Percentiles rank a stretch among this genome's conserved stretches.
phyloP scores from a whole-genome alignment of 1,140 invertebrate species.

The Diploscapter pachys region DNA sequence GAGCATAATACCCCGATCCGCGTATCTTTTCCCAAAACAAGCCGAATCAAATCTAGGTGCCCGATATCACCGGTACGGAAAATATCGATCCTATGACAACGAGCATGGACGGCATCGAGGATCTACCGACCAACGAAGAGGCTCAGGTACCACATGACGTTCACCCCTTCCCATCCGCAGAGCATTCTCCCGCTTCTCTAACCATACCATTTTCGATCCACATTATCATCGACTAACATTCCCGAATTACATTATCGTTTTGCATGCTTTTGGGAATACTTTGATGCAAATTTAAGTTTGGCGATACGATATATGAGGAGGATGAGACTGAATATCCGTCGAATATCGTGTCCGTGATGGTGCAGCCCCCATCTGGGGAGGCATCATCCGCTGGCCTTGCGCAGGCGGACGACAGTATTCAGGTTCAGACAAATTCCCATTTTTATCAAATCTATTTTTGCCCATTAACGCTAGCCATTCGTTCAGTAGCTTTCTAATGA shows the following conservation, averaged over 20 bases:
- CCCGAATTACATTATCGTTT: no score
- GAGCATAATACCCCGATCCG: neutral
- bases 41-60: slow-evolving; percentile 43
- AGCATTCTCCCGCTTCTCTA: neutral
- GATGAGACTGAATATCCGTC: neutral
- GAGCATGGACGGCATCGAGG: slow-evolving; percentile 56
- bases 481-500: no score
- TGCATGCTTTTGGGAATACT: no score
- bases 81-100: slow-evolving; percentile 55
- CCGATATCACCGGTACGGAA: slow-evolving; percentile 56
- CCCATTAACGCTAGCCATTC: no score
- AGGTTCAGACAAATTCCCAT: no score
- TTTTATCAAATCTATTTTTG: no score
- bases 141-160: slow-evolving; percentile 26
- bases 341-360: no score
- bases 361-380: no score
- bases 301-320: slow-evolving; percentile 33
- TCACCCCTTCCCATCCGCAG: neutral
- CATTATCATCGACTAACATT: no score
- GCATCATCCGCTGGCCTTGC: no score
- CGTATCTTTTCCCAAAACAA: neutral
- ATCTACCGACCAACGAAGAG: slow-evolving; percentile 45
- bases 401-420: no score
- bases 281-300: neutral
- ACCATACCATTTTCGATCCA: neutral